Base-by-base conservation (phyloP, 2,797 vertebrate species). In the Coreius guichenoti region DNA sequence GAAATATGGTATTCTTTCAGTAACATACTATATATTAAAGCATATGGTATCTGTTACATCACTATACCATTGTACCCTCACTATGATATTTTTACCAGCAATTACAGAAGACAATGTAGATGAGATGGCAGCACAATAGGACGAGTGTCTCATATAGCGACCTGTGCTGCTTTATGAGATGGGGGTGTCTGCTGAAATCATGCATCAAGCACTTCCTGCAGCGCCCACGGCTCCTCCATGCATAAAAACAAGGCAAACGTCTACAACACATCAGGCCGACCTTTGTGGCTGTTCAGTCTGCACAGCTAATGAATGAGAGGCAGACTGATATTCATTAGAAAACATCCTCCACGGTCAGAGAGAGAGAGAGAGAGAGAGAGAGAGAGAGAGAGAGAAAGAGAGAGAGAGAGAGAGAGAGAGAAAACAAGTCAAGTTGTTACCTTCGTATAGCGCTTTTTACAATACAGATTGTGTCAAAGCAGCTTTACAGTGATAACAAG, bases 301-400 rank as follows among this genome's bases (percentile, higher is more conserved):
- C 47, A 63, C 49, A 47, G 74, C 56, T 87, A 89, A 87, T 74
- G 47, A 89, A 70, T 69, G 45, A 82, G 70, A 87, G 76, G n/a
- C 67, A 63, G 56, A 47, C 39, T 63, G 45, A 80, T 83, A 78
- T 81, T 69, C 58, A 79, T 87, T 56, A 85, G 70, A 65, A 83
- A 33, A 17, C 8, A 49, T 67, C 14, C 61, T 83, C 58, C 39
- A 87, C 51, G 63, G 73, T 5, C 4, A 49, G 56, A 80, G 74
- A 63, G 67, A 49, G 47, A 80, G 67, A 63, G 73, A 47, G 54
- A 79, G 73, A 61, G 72, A 77, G 63, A 56, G 61, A 51, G 49
- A 77, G 70, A 56, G 61, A 78, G 72, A 58, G 63, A 54, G 51
- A 78, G 72, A 58, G 70, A 54, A 29, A 77, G 70, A 56, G 70